phyloP scores from a whole-genome alignment of 1,140 invertebrate species.

The Drosophila pachea region DNA sequence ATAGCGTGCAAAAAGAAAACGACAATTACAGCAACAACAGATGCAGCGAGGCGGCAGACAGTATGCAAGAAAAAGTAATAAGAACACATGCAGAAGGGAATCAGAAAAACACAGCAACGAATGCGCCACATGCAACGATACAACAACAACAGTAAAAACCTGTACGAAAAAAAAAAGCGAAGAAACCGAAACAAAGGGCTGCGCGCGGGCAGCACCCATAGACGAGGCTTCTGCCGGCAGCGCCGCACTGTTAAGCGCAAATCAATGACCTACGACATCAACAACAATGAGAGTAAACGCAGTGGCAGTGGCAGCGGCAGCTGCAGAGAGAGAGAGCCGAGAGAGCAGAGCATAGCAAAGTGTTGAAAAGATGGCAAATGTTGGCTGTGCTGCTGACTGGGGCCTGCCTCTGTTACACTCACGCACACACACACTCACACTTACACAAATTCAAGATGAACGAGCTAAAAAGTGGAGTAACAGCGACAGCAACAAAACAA shows the following conservation, averaged over 20 bases:
- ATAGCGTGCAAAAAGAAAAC: slow-evolving; percentile 41
- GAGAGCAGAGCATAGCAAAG: slow-evolving; percentile 13
- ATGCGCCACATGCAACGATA: slow-evolving; percentile 71
- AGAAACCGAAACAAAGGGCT: slow-evolving; percentile 43
- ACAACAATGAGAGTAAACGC: slow-evolving; percentile 43
- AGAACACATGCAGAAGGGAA: slow-evolving; percentile 34
- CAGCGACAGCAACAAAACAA: slow-evolving; percentile 44
- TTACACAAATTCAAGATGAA: slow-evolving; percentile 14
- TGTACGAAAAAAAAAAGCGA: slow-evolving; percentile 39
- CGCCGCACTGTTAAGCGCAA: slow-evolving; percentile 66
- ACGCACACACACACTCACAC: slow-evolving; percentile 11
- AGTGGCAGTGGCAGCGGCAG: slow-evolving; percentile 23
- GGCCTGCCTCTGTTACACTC: slow-evolving; percentile 13
- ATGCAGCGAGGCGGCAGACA: slow-evolving; percentile 25
- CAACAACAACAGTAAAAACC: slow-evolving; percentile 47
- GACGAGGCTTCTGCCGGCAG: slow-evolving; percentile 29
- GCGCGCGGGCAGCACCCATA: slow-evolving; percentile 13
- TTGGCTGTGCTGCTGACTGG: slow-evolving; percentile 15
- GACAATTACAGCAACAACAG: slow-evolving; percentile 39
- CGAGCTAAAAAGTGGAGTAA: slow-evolving; percentile 60
- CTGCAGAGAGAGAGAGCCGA: slow-evolving; percentile 2
- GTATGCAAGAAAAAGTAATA: slow-evolving; percentile 39
- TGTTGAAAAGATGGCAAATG: slow-evolving; percentile 49
- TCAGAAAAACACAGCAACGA: slow-evolving; percentile 34
- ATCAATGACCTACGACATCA: slow-evolving; percentile 77